Evolutionary conservation across 2,888 invertebrate genomes (phyloP), one percentile per base, ranked within the genome.

Genomic region (Napeogenes inachia): DNA sequence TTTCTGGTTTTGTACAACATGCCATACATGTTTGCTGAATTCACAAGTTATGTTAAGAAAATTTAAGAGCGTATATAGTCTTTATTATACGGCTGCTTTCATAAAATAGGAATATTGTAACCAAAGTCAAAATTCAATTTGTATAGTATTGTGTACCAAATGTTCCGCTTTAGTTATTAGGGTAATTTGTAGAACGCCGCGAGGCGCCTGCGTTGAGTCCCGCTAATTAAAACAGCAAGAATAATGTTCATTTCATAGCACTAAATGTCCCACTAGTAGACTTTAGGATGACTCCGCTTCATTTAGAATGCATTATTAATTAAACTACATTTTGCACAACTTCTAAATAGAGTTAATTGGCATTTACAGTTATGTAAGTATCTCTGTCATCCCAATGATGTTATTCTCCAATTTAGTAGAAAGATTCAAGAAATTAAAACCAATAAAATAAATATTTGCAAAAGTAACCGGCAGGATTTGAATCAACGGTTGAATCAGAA

Each of bases 401-500:
- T 42, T 42, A 8, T 38, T 38, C 8, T 35, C 6, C 4, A 35
- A 35, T 35, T 35, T 35, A 6, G 35, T 21, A 21, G 21, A 21
- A 21, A 21, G 21, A 21, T 21, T 21, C 21, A 3, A 38, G 8
- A 38, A 0, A 38, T 38, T 38, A 73, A 69, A 76, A 76, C 75
- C 76, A 78, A 42, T 78, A 79, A 78, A 76, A 77, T 73, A 66
- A 72, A 75, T 78, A 73, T 74, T 68, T 73, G 76, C 76, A 78
- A 75, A 79, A 75, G 79, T 77, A 78, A 78, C 80, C 71, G 74
- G 71, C 71, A 70, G 71, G 72, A 71, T 71, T 73, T 75, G 75
- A 76, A 75, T 77, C 79, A 75, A 78, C 76, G 74, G 75, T 8
- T 80, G 82, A 83, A 82, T 81, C 74, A 74, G 77, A 79, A 80